Evolutionary conservation across 2,888 invertebrate genomes (phyloP).

Genomic region (Diaprepes abbreviatus): DNA sequence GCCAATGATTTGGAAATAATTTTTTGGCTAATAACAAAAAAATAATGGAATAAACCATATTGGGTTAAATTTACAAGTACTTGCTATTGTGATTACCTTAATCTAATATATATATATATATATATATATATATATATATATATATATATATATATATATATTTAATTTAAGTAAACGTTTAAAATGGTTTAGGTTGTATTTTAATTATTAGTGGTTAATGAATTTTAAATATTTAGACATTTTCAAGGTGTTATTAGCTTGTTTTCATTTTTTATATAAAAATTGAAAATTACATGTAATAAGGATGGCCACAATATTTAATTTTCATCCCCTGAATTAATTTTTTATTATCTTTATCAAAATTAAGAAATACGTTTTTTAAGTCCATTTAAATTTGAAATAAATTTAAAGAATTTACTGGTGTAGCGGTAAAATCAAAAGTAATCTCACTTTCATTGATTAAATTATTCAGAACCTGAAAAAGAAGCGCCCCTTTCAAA

Average conservation of each 20-base stretch:
- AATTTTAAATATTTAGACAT: too few relatives aligned
- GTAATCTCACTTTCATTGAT: slow-evolving; percentile 39
- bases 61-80: background rate
- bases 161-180: too few relatives aligned
- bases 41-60: background rate
- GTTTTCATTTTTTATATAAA: too few relatives aligned
- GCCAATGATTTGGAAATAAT: slow-evolving; percentile 9
- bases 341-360: background rate
- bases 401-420: slow-evolving; percentile 15
- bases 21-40: slow-evolving; percentile 2
- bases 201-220: too few relatives aligned
- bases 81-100: background rate
- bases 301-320: slow-evolving; percentile 1
- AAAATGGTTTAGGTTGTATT: too few relatives aligned
- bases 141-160: background rate
- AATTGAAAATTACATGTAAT: too few relatives aligned
- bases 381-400: slow-evolving; percentile 36
- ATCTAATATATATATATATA: background rate
- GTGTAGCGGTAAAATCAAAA: slow-evolving; percentile 16
- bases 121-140: background rate
- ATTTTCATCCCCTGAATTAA: background rate
- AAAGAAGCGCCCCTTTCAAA: slow-evolving; percentile 13
- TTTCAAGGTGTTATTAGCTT: too few relatives aligned
- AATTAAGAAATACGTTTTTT: background rate
- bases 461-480: background rate